Conservation (phyloP, 2,888 invertebrate genomes). For the Platycheirus rosarum region DNA sequence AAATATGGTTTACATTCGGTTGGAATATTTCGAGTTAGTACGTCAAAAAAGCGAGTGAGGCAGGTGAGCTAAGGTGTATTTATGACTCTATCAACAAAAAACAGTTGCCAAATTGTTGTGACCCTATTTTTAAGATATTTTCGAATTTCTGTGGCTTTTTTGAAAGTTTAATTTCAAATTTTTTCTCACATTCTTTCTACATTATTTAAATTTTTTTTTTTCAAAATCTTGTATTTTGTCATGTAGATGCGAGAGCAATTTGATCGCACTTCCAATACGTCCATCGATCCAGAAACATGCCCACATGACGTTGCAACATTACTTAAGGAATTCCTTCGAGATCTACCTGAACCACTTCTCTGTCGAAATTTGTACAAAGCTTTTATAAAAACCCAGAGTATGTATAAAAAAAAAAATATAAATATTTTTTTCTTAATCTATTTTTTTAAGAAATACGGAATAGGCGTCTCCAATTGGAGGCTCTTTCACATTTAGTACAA, state of each 20-base stretch:
- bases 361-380: conserved; percentile 94
- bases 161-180: too few relatives aligned
- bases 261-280: conserved; percentile 90
- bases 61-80: conserved; percentile 91
- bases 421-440: neutral
- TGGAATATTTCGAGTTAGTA: conserved; percentile 95
- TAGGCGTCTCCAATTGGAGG: conserved; percentile 91
- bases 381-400: conserved; percentile 96
- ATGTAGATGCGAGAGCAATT: conserved; percentile 93
- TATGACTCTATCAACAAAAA: too few relatives aligned
- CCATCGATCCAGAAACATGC: conserved; percentile 90
- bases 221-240: too few relatives aligned
- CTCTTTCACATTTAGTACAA: conserved; percentile 91
- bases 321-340: conserved; percentile 95
- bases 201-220: too few relatives aligned
- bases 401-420: conserved; percentile 78
- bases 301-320: conserved; percentile 97
- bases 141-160: too few relatives aligned
- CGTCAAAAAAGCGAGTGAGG: conserved; percentile 95
- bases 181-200: too few relatives aligned
- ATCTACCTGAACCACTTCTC: conserved; percentile 95
- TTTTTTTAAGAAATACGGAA: conserved; percentile 88
- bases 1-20: conserved; percentile 91
- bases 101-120: too few relatives aligned
- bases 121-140: too few relatives aligned